phyloP scores from a whole-genome alignment of 2,888 invertebrate species.

The Ophraella communa region DNA sequence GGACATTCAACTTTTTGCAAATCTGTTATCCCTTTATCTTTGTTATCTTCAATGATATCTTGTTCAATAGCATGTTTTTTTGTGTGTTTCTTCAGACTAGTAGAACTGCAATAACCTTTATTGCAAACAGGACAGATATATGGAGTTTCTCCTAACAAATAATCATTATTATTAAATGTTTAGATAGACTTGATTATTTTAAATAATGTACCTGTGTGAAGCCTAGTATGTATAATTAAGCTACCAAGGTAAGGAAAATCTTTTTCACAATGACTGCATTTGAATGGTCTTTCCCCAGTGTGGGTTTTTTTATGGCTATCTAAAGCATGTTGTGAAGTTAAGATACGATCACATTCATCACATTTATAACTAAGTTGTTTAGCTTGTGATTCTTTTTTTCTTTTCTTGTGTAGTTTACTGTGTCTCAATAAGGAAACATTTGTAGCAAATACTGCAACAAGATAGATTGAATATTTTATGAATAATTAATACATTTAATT shows the following conservation, averaged over 20 bases:
- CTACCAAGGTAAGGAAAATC: slow-evolving; percentile 31
- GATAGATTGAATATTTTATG: background rate
- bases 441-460: slow-evolving; percentile 1
- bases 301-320: slow-evolving; percentile 38
- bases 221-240: slow-evolving; percentile 32
- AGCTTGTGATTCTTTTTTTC: slow-evolving; percentile 5
- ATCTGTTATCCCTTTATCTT: slow-evolving; percentile 2
- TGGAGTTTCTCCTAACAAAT: slow-evolving; percentile 34
- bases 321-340: slow-evolving; percentile 31
- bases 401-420: background rate
- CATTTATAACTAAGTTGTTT: slow-evolving; percentile 25
- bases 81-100: slow-evolving; percentile 36
- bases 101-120: slow-evolving; percentile 33
- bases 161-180: background rate
- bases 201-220: slow-evolving; percentile 35
- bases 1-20: slow-evolving; percentile 31
- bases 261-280: slow-evolving; percentile 34
- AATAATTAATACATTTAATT: background rate
- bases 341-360: slow-evolving; percentile 30
- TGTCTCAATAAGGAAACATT: background rate
- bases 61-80: slow-evolving; percentile 27
- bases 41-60: slow-evolving; percentile 1
- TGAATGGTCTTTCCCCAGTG: slow-evolving; percentile 35
- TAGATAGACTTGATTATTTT: background rate
- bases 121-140: slow-evolving; percentile 34